phyloP scores from a whole-genome alignment of 2,797 vertebrate species.

The Pelodytes ibericus region DNA sequence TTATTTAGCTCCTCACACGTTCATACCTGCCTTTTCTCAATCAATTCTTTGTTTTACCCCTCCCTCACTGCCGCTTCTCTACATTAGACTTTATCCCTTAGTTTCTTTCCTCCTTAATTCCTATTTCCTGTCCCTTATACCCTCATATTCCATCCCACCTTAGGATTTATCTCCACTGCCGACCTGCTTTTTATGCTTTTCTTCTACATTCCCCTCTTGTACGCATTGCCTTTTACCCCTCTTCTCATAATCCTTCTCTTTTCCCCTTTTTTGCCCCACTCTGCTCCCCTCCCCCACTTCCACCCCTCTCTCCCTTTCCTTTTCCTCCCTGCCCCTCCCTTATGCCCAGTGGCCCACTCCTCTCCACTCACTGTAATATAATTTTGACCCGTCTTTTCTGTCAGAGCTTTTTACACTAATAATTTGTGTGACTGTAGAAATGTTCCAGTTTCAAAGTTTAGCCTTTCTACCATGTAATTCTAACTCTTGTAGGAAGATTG shows the following conservation, averaged over 20 bases:
- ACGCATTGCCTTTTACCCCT: background rate
- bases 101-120: background rate
- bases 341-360: background rate
- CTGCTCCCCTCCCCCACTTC: conserved; percentile 8
- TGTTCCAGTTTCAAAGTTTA: conserved; percentile 20
- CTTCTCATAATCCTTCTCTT: background rate
- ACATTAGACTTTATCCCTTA: too few species aligned
- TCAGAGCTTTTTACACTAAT: conserved; percentile 19
- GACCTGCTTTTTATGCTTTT: background rate
- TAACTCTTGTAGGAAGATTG: background rate
- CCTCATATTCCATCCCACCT: background rate
- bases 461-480: background rate
- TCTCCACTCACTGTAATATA: conserved; percentile 11
- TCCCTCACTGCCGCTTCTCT: too few species aligned
- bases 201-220: background rate
- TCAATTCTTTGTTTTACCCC: too few species aligned
- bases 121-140: background rate
- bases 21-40: too few species aligned
- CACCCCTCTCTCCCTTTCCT: conserved; percentile 13
- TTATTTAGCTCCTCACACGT: too few species aligned
- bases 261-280: background rate
- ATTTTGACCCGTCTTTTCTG: background rate
- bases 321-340: conserved; percentile 15
- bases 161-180: background rate
- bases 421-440: conserved; percentile 29